Percentiles rank a stretch among this genome's conserved stretches.
Conservation (phyloP, 2,797 vertebrate genomes). For the Nasua narica region DNA sequence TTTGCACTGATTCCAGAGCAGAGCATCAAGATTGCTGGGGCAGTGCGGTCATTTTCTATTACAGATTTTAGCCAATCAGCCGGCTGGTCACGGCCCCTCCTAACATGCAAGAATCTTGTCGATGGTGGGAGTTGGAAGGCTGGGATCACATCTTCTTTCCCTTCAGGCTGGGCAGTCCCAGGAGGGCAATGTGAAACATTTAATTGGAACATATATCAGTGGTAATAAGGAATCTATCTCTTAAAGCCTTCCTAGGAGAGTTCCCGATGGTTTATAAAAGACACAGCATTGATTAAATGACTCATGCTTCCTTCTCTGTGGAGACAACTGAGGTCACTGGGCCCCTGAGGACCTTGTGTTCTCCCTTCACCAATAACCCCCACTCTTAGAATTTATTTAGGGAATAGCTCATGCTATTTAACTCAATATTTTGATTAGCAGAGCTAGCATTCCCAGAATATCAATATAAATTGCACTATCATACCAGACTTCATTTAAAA, state of each 20-base stretch:
- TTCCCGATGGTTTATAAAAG: slow-evolving; percentile 39
- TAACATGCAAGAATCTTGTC: neutral
- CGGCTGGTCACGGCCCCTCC: neutral
- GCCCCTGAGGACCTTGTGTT: neutral
- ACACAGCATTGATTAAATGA: slow-evolving; percentile 2
- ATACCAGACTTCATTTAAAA: neutral
- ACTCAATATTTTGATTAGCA: neutral
- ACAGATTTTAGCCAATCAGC: neutral
- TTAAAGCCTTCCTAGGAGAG: neutral
- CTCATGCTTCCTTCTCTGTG: neutral
- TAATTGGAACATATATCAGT: slow-evolving; percentile 49
- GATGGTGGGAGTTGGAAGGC: neutral
- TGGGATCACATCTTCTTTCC: neutral
- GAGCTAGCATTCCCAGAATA: neutral
- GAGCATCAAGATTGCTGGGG: neutral
- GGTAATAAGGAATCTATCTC: neutral
- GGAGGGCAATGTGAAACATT: neutral
- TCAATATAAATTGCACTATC: neutral
- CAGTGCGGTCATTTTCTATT: neutral
- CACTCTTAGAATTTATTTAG: neutral
- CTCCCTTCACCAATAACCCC: neutral
- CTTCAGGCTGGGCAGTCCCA: neutral
- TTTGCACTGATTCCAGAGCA: neutral
- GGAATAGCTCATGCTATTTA: neutral
- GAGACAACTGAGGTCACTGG: neutral